Percentiles rank a stretch among this genome's conserved stretches.
phyloP scores from a whole-genome alignment of 2,797 vertebrate genomes.

The Aldrovandia affinis region DNA sequence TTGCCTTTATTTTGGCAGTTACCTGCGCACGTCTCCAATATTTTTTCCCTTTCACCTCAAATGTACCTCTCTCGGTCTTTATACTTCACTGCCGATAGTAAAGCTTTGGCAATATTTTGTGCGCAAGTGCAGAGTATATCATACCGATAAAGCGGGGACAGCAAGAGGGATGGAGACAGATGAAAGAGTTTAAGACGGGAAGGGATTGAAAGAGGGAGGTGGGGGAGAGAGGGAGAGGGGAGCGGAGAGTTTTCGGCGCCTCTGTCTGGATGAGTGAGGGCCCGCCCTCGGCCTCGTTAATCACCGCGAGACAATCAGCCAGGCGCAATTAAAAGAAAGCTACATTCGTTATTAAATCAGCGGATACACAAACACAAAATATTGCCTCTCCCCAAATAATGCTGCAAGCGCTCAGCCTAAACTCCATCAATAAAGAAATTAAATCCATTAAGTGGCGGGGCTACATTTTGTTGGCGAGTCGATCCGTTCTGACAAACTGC shows the following conservation, averaged over 20 bases:
- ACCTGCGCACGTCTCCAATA: too few species aligned
- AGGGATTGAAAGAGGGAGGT: background rate
- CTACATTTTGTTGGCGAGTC: background rate
- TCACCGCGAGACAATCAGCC: conserved; percentile 45
- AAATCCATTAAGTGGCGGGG: conserved; percentile 32
- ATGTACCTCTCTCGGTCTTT: background rate
- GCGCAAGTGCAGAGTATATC: too few species aligned
- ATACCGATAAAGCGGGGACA: background rate
- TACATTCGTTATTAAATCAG: conserved; percentile 40
- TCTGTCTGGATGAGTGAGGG: conserved; percentile 52
- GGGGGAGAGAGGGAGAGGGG: background rate
- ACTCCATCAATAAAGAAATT: conserved; percentile 11
- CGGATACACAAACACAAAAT: conserved; percentile 27
- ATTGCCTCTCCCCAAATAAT: conserved; percentile 10
- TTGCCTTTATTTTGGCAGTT: too few species aligned
- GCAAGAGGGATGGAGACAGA: background rate
- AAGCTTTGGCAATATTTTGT: background rate
- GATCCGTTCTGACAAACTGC: conserved; percentile 10
- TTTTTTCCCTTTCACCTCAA: too few species aligned
- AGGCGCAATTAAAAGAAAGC: conserved; percentile 38
- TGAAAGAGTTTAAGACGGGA: background rate
- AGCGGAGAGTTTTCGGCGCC: background rate
- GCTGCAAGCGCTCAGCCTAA: conserved; percentile 13
- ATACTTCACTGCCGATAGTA: background rate
- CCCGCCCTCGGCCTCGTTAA: conserved; percentile 43